Conservation (phyloP, 2,113 vertebrate genomes). For the Aspiorhynchus laticeps region DNA sequence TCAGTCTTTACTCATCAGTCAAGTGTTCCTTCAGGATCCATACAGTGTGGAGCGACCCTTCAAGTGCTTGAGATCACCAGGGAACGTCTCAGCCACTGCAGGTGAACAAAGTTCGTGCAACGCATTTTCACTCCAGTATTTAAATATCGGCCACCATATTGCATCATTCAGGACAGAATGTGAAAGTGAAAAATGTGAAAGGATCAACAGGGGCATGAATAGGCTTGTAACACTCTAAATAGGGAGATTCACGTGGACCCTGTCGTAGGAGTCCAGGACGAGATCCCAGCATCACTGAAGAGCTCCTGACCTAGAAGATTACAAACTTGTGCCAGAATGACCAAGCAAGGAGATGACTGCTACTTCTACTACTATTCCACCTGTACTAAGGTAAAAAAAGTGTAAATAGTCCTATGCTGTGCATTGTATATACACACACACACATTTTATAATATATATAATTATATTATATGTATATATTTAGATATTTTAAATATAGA, state of each 20-base stretch:
- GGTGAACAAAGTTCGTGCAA: slow-evolving; percentile 68
- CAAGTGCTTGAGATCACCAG: slow-evolving; percentile 77
- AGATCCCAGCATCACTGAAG: slow-evolving; percentile 47
- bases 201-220: slow-evolving; percentile 19
- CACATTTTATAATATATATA: too few relatives aligned
- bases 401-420: background rate
- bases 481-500: too few relatives aligned
- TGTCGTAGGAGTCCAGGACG: slow-evolving; percentile 53
- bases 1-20: slow-evolving; percentile 94
- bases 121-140: background rate
- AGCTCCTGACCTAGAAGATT: slow-evolving; percentile 52
- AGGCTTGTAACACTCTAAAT: slow-evolving; percentile 47
- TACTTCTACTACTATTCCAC: slow-evolving; percentile 98
- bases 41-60: slow-evolving; percentile 78
- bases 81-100: slow-evolving; percentile 74
- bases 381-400: slow-evolving; percentile 82
- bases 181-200: slow-evolving; percentile 21
- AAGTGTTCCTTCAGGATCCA: slow-evolving; percentile 95
- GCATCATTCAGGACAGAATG: slow-evolving; percentile 14
- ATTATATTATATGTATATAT: too few relatives aligned
- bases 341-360: slow-evolving; percentile 92
- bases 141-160: slow-evolving; percentile 24
- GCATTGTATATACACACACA: too few relatives aligned
- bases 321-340: slow-evolving; percentile 74
- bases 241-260: slow-evolving; percentile 60